phyloP scores from a whole-genome alignment of 2,888 invertebrate species.

The Scotopteryx bipunctaria region DNA sequence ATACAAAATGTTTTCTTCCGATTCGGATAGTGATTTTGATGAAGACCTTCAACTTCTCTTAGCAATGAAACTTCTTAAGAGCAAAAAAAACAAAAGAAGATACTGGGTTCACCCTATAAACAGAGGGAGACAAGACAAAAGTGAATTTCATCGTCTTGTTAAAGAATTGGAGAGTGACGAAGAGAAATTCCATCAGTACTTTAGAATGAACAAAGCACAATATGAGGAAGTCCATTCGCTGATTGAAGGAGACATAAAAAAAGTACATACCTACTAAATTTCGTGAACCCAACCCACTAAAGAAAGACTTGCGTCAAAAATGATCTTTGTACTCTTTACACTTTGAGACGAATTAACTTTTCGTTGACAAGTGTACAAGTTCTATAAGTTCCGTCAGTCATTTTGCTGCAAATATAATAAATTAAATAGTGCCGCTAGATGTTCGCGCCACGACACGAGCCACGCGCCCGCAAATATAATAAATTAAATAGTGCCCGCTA shows the following conservation, averaged over 20 bases:
- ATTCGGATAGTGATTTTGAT: conserved; percentile 8
- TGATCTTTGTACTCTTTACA: no score
- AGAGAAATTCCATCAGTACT: conserved; percentile 28
- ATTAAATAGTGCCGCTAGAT: no score
- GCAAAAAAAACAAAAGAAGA: conserved; percentile 13
- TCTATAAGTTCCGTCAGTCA: no score
- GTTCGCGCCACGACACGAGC: no score
- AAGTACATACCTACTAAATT: conserved; percentile 32
- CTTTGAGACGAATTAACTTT: no score
- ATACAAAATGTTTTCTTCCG: neutral
- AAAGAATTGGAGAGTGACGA: conserved; percentile 26
- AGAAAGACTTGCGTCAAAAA: conserved; percentile 40
- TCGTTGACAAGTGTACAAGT: no score
- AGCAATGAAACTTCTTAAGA: neutral
- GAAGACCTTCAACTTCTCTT: neutral
- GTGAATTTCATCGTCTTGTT: conserved; percentile 26
- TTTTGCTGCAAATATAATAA: no score
- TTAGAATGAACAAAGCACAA: conserved; percentile 22
- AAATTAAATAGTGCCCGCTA: no score
- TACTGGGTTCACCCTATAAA: conserved; percentile 25
- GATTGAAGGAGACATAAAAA: conserved; percentile 29
- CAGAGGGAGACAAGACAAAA: conserved; percentile 15
- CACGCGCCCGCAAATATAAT: no score
- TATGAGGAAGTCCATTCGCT: conserved; percentile 24
- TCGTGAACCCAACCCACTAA: conserved; percentile 35